Conservation (phyloP, 2,888 invertebrate genomes). For the Chloroclysta siterata region DNA sequence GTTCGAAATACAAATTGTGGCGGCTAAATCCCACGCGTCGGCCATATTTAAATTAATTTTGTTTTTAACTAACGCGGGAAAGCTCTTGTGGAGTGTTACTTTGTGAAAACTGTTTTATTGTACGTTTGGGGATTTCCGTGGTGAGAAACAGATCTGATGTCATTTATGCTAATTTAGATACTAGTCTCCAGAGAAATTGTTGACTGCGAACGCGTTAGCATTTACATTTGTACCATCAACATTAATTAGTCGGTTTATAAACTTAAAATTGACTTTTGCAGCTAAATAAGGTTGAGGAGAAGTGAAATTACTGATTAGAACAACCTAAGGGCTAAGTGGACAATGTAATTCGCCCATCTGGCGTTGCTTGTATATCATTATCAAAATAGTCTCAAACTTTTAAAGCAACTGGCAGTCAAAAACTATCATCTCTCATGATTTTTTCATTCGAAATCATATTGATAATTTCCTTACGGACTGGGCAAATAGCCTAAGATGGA, state of each 20-base stretch:
- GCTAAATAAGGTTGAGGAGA: constrained; percentile 7
- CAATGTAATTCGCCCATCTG: background rate
- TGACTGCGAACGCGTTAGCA: constrained; percentile 17
- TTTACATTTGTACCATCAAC: constrained; percentile 24
- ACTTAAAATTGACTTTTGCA: constrained; percentile 12
- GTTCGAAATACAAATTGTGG: constrained; percentile 75
- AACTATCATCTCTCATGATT: too few species aligned
- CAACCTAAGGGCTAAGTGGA: background rate
- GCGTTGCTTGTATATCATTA: background rate
- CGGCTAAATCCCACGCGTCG: constrained; percentile 66
- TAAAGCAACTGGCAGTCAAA: too few species aligned
- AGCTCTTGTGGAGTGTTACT: constrained; percentile 60
- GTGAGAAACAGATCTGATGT: constrained; percentile 42
- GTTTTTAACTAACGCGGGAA: constrained; percentile 72
- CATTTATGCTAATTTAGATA: constrained; percentile 40
- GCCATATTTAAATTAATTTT: constrained; percentile 75
- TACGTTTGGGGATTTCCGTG: constrained; percentile 51
- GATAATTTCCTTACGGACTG: background rate
- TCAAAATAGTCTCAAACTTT: too few species aligned
- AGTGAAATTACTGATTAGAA: background rate
- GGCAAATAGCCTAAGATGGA: too few species aligned
- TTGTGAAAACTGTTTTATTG: constrained; percentile 60
- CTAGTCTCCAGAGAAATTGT: constrained; percentile 37
- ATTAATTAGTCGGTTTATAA: constrained; percentile 16
- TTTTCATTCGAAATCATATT: too few species aligned